Base-by-base conservation (phyloP, 2,888 invertebrate species). In the Campaea margaritaria region DNA sequence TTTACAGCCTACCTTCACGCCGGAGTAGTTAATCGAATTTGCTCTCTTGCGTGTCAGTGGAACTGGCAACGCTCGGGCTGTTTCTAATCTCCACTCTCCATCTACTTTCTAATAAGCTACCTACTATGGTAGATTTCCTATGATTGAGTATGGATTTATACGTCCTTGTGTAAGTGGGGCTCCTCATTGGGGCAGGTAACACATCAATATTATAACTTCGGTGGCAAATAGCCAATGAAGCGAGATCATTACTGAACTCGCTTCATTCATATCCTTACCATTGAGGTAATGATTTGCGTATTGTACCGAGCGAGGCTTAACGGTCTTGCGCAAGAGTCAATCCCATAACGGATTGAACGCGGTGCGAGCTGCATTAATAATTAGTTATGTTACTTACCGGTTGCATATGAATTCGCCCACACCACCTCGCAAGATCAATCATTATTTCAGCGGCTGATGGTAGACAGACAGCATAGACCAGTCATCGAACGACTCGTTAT, bases 281-380 rank as follows among this genome's bases (percentile, higher is more conserved):
- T 45, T 50, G 44, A 38, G 11, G 49, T 39, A 38, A 46, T 45
- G 41, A 45, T 51, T 53, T 52, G 47, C 58, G 42, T 58, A 36
- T 34, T 21, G 34, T 5, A n/a, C 3, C 5, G 21, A 31, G 41
- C 39, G 38, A 31, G 43, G 39, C 31, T 38, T 36, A 21, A 16
- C 38, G 16, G 36, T 41, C 36, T 47, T 53, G 52, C 48, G 52
- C 48, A 53, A 39, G 44, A 58, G 57, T 45, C 34, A 45, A 39
- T 47, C 44, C 48, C 52, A 45, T 56, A 61, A 61, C 61, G 56
- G 56, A 52, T 48, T 43, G 41, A 54, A 15, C 58, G 15, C 28
- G 39, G 41, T 46, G 53, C 42, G 53, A 43, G 45, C n/a, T 50
- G 59, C 59, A 46, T 54, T 21, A 7, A 12, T 44, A 14, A 59